Conservation (phyloP, 2,113 vertebrate genomes). For the Garra rufa region DNA sequence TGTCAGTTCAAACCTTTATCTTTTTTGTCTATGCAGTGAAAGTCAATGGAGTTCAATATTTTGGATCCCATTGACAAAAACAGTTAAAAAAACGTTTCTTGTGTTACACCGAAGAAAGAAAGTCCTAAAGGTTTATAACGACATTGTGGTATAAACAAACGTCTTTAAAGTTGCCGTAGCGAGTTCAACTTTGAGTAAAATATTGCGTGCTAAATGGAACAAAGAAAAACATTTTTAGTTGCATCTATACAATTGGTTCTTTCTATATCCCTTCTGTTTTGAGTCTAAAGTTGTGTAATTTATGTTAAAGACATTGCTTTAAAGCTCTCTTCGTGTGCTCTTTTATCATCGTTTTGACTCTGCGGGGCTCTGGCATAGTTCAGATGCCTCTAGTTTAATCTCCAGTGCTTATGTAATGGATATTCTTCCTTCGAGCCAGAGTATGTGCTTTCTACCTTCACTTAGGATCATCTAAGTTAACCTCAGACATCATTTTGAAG, state of each 20-base stretch:
- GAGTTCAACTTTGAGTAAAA: neutral
- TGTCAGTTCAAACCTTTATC: neutral
- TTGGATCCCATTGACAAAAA: neutral
- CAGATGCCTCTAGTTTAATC: slow-evolving; percentile 74
- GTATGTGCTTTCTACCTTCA: slow-evolving; percentile 45
- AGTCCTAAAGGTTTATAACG: neutral
- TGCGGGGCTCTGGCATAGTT: slow-evolving; percentile 67
- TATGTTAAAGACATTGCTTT: neutral
- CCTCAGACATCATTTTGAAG: slow-evolving; percentile 4
- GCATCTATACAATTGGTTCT: neutral
- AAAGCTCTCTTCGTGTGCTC: slow-evolving; percentile 30
- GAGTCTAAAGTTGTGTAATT: neutral
- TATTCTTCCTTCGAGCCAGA: slow-evolving; percentile 69
- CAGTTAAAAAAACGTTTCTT: too few relatives aligned
- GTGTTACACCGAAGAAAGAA: neutral
- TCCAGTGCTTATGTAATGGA: slow-evolving; percentile 73
- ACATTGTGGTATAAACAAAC: too few relatives aligned
- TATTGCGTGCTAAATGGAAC: neutral
- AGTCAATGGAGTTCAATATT: neutral
- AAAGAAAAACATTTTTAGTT: neutral
- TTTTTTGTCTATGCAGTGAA: neutral
- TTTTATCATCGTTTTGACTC: slow-evolving; percentile 65
- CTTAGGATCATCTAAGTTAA: slow-evolving; percentile 20
- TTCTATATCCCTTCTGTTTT: neutral
- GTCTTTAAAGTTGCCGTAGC: neutral